Evolutionary conservation across 2,797 vertebrate genomes (phyloP), one percentile per base, ranked within the genome.

Genomic region (Labeo calbasu): DNA sequence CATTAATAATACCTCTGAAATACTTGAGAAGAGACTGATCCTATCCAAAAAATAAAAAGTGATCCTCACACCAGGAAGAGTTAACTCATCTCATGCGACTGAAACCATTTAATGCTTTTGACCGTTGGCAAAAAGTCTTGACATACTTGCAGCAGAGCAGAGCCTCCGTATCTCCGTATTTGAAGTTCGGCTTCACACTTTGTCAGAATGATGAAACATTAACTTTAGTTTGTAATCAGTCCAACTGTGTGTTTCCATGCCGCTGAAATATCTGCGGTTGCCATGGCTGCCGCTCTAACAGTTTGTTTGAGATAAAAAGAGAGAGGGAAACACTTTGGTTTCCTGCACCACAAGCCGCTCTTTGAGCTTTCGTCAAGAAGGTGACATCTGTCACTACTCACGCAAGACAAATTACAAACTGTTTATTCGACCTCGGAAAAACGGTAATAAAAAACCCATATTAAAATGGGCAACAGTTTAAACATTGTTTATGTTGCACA

Each of bases 281-380:
- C 66, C 55, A 75, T 75, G 68, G 80, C 70, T 87, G 25, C 83
- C 51, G 73, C 51, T 53, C 28, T 48, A 82, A 48, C 66, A 85
- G 84, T 82, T 73, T 73, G 63, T 80, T 25, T 70, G 51, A 86
- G 80, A 77, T 76, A 5, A 65, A n/a, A n/a, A 77, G 75, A 79
- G 71, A 81, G 84, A 86, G 73, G 85, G 86, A 81, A 86, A 85
- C 66, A 79, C 79, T 63, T 81, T 46, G 73, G 66, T 85, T 88
- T 90, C 88, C 89, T 82, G 83, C 53, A 68, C 77, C 72, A 51
- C 87, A 81, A 87, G 82, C 19, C 50, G 43, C 10, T 68, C 72
- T 73, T 21, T 66, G 51, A 57, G 68, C 59, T 40, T 55, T 83
- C 63, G 68, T 82, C 4, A 51, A 40, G 21, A 51, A 40, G 21